A percentile compares a stretch with the other conserved stretches of the same genome.
Evolutionary conservation across 2,797 vertebrate genomes (phyloP).

Genomic region (Pelochelys cantorii): DNA sequence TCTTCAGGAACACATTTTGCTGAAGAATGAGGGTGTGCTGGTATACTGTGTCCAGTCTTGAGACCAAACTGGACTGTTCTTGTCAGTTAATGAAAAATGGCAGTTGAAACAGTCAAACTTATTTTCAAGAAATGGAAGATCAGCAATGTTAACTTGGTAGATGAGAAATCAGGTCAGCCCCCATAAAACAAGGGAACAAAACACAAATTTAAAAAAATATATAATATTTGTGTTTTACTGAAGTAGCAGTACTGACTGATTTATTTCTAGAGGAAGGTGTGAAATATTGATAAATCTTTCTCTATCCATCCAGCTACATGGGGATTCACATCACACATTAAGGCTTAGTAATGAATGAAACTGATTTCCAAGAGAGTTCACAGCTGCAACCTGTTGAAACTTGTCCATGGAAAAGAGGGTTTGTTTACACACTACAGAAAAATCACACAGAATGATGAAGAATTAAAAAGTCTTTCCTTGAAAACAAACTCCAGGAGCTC

Average conservation of each 20-base stretch:
- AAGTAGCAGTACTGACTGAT: not conserved
- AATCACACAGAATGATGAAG: conserved; percentile 48
- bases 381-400: conserved; percentile 49
- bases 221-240: rapidly evolving
- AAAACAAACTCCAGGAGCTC: conserved; percentile 29
- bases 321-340: conserved; percentile 5
- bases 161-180: not conserved
- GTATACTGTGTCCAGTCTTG: rapidly evolving
- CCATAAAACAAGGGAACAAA: not conserved
- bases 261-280: not conserved
- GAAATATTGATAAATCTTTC: conserved; percentile 35
- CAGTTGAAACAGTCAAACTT: not conserved
- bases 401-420: conserved; percentile 40
- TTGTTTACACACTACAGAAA: conserved; percentile 48
- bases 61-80: not conserved
- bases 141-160: not conserved
- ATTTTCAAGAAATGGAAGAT: not conserved
- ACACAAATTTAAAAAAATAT: not conserved
- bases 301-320: rapidly evolving
- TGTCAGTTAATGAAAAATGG: rapidly evolving
- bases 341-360: conserved; percentile 48
- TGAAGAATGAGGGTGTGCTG: not conserved
- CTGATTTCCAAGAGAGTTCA: conserved; percentile 32
- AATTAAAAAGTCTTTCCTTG: conserved; percentile 49
- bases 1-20: not conserved